phyloP scores from a whole-genome alignment of 2,888 invertebrate species.

The Amiota communis region DNA sequence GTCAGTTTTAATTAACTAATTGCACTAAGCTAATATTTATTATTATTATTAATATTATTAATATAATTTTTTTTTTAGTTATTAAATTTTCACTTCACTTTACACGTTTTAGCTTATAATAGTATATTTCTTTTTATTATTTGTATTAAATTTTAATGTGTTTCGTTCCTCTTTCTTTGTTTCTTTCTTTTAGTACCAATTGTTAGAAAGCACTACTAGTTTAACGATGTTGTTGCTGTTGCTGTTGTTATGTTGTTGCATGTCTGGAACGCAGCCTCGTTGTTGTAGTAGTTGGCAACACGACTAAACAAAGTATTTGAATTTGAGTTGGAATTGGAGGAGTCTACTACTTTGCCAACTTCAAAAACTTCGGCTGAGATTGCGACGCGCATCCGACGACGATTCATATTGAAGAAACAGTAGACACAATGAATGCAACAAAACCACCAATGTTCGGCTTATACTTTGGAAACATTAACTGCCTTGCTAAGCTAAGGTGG shows the following conservation, averaged over 20 bases:
- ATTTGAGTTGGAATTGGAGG: constrained; percentile 30
- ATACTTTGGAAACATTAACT: too few species aligned
- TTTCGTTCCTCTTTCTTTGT: not conserved
- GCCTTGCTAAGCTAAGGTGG: not conserved
- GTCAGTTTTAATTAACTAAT: constrained; percentile 31
- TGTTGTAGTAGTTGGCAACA: constrained; percentile 16
- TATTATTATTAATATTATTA: not conserved
- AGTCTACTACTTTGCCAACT: constrained; percentile 54
- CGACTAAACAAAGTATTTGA: constrained; percentile 8
- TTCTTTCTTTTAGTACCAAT: not conserved
- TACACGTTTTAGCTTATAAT: too few species aligned
- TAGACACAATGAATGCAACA: constrained; percentile 9
- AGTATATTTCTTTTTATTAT: not conserved
- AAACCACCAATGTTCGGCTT: not conserved
- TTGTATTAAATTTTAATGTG: not conserved
- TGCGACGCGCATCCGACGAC: constrained; percentile 51
- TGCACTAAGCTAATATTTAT: constrained; percentile 8
- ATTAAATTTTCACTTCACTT: too few species aligned
- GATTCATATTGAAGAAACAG: constrained; percentile 48
- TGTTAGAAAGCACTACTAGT: not conserved
- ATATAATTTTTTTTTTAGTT: not conserved
- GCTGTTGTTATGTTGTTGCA: not conserved
- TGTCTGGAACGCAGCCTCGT: constrained; percentile 15
- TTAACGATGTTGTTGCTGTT: constrained; percentile 5
- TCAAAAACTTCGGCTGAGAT: constrained; percentile 55